A percentile compares a stretch with the other conserved stretches of the same genome.
These are phyloP conservation scores for Lasiommata megera DNA, from an alignment of 2,888 invertebrate genomes.

Conservation along the genomic window DNA sequence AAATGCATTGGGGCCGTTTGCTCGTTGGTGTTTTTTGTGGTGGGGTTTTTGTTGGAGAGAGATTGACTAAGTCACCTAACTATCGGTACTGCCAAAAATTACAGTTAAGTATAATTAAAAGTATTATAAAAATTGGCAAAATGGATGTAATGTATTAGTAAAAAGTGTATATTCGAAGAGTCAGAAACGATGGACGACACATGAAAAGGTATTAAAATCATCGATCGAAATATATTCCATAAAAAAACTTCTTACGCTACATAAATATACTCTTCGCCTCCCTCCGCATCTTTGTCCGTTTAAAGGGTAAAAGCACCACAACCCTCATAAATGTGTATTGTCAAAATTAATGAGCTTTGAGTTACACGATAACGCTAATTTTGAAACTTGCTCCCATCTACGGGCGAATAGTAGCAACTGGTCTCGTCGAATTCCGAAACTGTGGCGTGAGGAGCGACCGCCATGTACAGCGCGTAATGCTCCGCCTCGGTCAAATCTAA, in stretches of 20 bases:
- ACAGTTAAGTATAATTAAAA: too few relatives aligned
- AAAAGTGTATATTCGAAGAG: background rate
- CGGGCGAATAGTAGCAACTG: conserved; percentile 92
- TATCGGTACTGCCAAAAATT: too few relatives aligned
- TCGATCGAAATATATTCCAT: background rate
- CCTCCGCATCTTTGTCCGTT: background rate
- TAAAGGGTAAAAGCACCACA: background rate
- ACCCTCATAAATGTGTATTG: background rate
- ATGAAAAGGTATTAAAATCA: background rate
- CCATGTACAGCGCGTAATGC: conserved; percentile 93
- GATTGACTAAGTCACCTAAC: too few relatives aligned
- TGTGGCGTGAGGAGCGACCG: conserved; percentile 92
- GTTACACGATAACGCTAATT: conserved; percentile 36
- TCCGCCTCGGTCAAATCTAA: conserved; percentile 92
- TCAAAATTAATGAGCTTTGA: background rate
- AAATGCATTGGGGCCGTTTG: too few relatives aligned
- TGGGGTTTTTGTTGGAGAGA: too few relatives aligned
- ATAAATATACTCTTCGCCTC: background rate
- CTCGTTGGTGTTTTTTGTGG: too few relatives aligned
- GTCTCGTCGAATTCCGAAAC: conserved; percentile 94
- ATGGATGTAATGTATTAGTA: background rate
- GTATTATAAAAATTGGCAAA: conserved; percentile 2
- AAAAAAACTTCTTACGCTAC: background rate
- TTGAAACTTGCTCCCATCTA: conserved; percentile 88
- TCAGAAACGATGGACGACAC: background rate